phyloP scores from a whole-genome alignment of 2,888 invertebrate species.

The Cephus rjabovi region DNA sequence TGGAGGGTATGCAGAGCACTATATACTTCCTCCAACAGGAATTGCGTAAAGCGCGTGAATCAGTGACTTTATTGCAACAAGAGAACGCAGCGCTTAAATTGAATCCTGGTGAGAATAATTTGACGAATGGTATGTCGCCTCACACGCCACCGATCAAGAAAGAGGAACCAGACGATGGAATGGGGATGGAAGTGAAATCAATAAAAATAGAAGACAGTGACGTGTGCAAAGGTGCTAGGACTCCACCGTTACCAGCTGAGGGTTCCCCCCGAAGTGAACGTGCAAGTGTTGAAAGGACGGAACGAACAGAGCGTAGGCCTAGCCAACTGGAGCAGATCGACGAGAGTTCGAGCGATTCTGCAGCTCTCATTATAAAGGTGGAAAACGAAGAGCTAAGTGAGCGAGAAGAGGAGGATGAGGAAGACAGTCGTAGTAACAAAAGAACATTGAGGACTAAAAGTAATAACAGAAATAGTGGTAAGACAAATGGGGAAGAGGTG shows the following conservation, averaged over 20 bases:
- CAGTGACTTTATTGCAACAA: slow-evolving; percentile 73
- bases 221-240: slow-evolving; percentile 57
- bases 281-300: slow-evolving; percentile 46
- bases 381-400: slow-evolving; percentile 65
- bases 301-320: slow-evolving; percentile 33
- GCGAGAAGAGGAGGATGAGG: slow-evolving; percentile 55
- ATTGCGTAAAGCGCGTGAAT: slow-evolving; percentile 84
- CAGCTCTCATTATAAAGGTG: slow-evolving; percentile 65
- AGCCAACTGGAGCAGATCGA: slow-evolving; percentile 57
- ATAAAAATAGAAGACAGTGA: slow-evolving; percentile 46
- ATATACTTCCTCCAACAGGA: slow-evolving; percentile 95
- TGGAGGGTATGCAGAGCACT: slow-evolving; percentile 98
- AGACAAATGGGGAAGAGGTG: slow-evolving; percentile 60
- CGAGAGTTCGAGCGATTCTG: slow-evolving; percentile 65
- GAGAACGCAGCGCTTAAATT: slow-evolving; percentile 66
- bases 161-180: slow-evolving; percentile 42
- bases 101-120: slow-evolving; percentile 47
- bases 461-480: slow-evolving; percentile 56
- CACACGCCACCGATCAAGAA: slow-evolving; percentile 60
- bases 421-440: slow-evolving; percentile 42
- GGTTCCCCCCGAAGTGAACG: slow-evolving; percentile 45
- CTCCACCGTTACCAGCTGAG: slow-evolving; percentile 52
- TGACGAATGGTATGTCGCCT: slow-evolving; percentile 59
- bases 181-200: slow-evolving; percentile 26
- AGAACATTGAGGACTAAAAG: slow-evolving; percentile 53